phyloP scores from a whole-genome alignment of 2,113 vertebrate species.

The Macrotis lagotis region DNA sequence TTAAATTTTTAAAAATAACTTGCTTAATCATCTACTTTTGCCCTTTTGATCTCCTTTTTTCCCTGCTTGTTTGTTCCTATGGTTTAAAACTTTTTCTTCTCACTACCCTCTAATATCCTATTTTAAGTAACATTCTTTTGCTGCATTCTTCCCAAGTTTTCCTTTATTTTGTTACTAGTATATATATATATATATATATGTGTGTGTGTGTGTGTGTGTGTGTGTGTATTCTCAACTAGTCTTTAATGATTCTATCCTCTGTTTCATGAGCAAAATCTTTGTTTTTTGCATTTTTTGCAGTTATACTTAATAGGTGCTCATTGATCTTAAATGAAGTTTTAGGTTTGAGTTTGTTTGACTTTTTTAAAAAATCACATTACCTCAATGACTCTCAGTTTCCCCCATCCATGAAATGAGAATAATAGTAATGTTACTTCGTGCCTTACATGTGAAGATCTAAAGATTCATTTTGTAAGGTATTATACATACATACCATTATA shows the following conservation, averaged over 20 bases:
- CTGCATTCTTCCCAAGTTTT: neutral
- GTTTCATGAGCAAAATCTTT: neutral
- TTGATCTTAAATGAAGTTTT: neutral
- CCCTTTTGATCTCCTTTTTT: neutral
- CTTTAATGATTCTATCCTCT: neutral
- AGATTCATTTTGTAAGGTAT: neutral
- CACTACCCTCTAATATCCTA: neutral
- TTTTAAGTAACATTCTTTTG: neutral
- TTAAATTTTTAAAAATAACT: neutral
- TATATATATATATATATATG: no score
- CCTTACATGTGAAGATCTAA: neutral
- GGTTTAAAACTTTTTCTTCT: neutral
- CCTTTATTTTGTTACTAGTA: neutral
- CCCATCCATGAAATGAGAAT: neutral
- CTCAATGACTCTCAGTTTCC: neutral
- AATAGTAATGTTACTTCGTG: neutral
- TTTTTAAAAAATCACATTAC: neutral
- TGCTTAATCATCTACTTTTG: neutral
- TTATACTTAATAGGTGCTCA: neutral
- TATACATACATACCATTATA: neutral
- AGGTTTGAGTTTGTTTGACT: neutral
- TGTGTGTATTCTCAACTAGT: neutral
- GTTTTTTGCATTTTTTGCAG: neutral
- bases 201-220: no score
- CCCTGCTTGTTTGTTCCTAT: neutral